Conservation (phyloP, 2,888 invertebrate genomes). For the Ophioninae sp. region DNA sequence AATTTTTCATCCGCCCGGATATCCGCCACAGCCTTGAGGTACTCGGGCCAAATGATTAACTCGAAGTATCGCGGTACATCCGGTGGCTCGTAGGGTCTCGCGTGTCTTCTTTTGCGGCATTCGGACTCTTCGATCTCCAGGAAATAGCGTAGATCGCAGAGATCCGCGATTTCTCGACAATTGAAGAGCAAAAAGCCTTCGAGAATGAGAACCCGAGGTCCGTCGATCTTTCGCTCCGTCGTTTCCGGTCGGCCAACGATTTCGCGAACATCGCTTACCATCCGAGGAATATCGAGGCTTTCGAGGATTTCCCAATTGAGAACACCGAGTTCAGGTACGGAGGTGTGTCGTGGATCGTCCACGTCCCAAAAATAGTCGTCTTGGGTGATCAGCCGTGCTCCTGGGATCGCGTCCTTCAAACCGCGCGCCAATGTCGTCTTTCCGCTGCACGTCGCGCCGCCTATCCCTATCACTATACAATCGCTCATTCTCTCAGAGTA, state of each 20-base stretch:
- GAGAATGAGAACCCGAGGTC: conserved; percentile 84
- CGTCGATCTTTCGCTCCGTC: no score
- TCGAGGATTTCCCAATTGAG: conserved; percentile 89
- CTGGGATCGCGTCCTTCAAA: no score
- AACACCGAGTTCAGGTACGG: conserved; percentile 85
- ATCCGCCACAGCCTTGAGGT: conserved; percentile 84
- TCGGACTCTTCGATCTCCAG: conserved; percentile 86
- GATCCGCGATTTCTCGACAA: conserved; percentile 85
- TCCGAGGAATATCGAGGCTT: conserved; percentile 87
- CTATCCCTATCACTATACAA: conserved; percentile 86
- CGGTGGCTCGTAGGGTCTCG: conserved; percentile 90
- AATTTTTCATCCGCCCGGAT: conserved; percentile 73
- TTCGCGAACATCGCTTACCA: conserved; percentile 84
- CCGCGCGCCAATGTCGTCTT: conserved; percentile 87
- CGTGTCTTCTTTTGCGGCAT: conserved; percentile 85
- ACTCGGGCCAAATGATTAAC: conserved; percentile 94
- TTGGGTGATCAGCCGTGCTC: conserved; percentile 83
- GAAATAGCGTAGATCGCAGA: conserved; percentile 89
- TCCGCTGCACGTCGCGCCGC: conserved; percentile 92
- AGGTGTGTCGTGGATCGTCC: conserved; percentile 85
- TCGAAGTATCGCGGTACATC: conserved; percentile 95
- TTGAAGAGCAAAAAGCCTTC: conserved; percentile 91
- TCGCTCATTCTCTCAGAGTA: conserved; percentile 35
- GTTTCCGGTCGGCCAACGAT: conserved; percentile 77
- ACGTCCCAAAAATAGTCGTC: conserved; percentile 89